Evolutionary conservation across 1,140 invertebrate genomes (phyloP), one percentile per base, ranked within the genome.

Genomic region (Hylaeus anthracinus): DNA sequence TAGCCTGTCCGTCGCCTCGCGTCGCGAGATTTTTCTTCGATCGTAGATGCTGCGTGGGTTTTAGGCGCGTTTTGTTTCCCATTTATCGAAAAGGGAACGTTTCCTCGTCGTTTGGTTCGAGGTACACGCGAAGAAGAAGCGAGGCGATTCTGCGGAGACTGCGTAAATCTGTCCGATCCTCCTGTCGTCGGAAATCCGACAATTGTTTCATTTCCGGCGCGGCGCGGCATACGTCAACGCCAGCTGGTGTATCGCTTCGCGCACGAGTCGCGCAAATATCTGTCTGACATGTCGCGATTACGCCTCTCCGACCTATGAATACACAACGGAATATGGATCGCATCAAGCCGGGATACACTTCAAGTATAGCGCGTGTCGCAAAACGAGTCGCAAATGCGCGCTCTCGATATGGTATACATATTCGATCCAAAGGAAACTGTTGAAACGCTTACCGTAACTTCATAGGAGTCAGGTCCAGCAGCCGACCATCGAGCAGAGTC

Each of bases 151-250:
- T 26, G 26, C 26, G 26, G 26, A 26, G 26, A 26, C 26, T 26
- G 26, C 26, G 26, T 26, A 26, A 58, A 48, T 5, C 9, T 64
- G 70, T 58, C 61, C 73, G 63, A 45, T 15, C 43, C 63, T 43
- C n/a, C 14, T 60, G 43, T 65, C 64, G 12, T n/a, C 55, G 26
- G 43, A 0, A 51, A 73, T 58, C 69, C 67, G 77, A 85, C 83
- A 85, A 85, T 83, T 60, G 66, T 55, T 69, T 85, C 80, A 85
- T 85, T 85, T 85, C 81, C 83, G 72, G 72, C 15, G 64, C 15
- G 37, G 26, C 26, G 26, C 26, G 26, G 26, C 26, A 26, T 26
- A 26, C 53, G 82, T 83, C 83, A 80, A 37, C 83, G 43, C 77
- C 83, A 83, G 76, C 69, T 65, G 81, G 65, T 66, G 72, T 51